A percentile compares a stretch with the other conserved stretches of the same genome.
These are phyloP conservation scores for Aphodius granarius DNA, from an alignment of 2,888 invertebrate genomes.

Conservation along the genomic window DNA sequence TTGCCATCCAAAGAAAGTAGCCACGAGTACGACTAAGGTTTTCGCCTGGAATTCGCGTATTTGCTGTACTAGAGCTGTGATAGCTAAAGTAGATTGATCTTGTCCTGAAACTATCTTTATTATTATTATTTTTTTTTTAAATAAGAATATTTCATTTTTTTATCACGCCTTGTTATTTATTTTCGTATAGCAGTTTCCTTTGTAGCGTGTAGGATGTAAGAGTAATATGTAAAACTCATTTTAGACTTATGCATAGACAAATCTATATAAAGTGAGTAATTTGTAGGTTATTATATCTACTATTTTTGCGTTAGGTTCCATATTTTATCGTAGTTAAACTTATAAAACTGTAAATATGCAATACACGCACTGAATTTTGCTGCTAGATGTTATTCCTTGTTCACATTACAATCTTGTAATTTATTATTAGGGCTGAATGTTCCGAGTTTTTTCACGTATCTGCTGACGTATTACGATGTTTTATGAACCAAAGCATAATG, in stretches of 20 bases:
- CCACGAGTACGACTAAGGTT: conserved; percentile 70
- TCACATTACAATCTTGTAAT: not conserved
- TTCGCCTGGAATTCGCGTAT: not conserved
- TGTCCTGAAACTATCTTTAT: not conserved
- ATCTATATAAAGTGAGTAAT: not conserved
- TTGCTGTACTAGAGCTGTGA: conserved; percentile 20
- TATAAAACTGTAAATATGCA: not conserved
- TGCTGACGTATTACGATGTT: not conserved
- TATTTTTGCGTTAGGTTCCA: not conserved
- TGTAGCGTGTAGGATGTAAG: not conserved
- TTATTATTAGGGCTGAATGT: not conserved
- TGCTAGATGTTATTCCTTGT: not conserved
- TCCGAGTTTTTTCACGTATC: not conserved
- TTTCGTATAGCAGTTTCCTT: not conserved
- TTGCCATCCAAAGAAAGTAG: conserved; percentile 70
- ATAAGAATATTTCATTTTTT: conserved; percentile 2
- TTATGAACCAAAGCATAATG: not conserved
- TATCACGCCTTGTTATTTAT: not conserved
- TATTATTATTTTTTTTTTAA: conserved; percentile 15
- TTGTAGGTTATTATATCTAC: not conserved
- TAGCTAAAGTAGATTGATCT: conserved; percentile 13
- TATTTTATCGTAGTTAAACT: not conserved
- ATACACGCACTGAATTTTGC: not conserved
- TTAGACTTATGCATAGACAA: not conserved
- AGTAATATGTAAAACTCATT: not conserved